Base-by-base conservation (phyloP, 2,797 vertebrate species). In the Melopsittacus undulatus region DNA sequence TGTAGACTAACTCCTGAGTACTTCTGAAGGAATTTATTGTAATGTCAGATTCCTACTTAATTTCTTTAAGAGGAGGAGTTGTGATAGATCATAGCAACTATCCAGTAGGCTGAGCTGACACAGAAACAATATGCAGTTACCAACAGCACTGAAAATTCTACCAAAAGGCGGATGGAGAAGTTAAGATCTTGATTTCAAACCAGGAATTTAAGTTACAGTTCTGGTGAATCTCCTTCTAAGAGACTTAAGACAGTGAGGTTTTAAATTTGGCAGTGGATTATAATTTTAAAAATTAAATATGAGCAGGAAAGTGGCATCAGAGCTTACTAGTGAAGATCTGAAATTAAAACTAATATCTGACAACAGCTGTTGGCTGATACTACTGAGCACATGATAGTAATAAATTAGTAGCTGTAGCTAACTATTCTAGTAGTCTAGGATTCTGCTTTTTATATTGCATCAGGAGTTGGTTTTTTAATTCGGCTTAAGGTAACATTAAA, bases 31-130 rank as follows among this genome's bases (percentile, higher is more conserved):
- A 78, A 30, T 78, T 82, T 4, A 29, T 84, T 84, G 10, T 76
- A 4, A 27, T 46, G 29, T 49, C 22, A 38, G 49, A 49, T 68
- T 79, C 21, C 29, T 76, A 17, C 14, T 61, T 68, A 36, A 63
- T 64, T 80, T 43, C 43, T 56, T 70, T 17, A 54, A 56, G 38
- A 76, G 40, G n/a, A 76, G 29, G 18, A 32, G 22, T 76, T 43
- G 8, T 67, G 9, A 18, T 46, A 75, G 61, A 5, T 70, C 4
- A 19, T 46, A 43, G 67, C 51, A 91, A 9, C 20, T 72, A 4
- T 66, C 10, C 0, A 0, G 2, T 43, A 42, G 24, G 15, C 57
- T 57, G 13, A 4, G 2, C 43, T 84, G 79, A 40, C 13, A n/a
- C 12, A 69, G 22, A 48, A 83, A 26, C 40, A 40, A 16, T 40